These are phyloP conservation scores for Hofmannophila pseudospretella DNA, from an alignment of 2,888 invertebrate genomes.

Conservation along the genomic window DNA sequence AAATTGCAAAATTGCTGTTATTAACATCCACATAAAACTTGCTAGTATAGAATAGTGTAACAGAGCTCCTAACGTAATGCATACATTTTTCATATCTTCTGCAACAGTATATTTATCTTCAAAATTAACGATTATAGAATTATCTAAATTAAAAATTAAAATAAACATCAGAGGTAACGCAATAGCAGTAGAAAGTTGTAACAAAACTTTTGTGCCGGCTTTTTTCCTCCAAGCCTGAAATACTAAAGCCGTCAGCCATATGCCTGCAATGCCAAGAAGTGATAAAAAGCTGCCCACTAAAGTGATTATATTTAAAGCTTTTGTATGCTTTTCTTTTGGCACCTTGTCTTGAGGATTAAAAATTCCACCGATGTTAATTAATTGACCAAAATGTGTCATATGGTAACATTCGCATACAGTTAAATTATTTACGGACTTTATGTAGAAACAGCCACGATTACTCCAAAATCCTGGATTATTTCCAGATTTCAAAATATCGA, in stretches of 20 bases:
- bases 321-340: slow-evolving; percentile 39
- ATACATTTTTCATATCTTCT: slow-evolving; percentile 45
- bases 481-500: slow-evolving; percentile 32
- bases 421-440: slow-evolving; percentile 33
- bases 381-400: slow-evolving; percentile 79
- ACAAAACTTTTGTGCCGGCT: slow-evolving; percentile 80
- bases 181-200: slow-evolving; percentile 80
- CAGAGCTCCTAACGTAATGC: slow-evolving; percentile 78
- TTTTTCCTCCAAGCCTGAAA: slow-evolving; percentile 80
- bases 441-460: slow-evolving; percentile 68
- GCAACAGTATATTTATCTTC: slow-evolving; percentile 31
- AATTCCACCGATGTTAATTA: slow-evolving; percentile 48
- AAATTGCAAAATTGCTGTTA: slow-evolving; percentile 82
- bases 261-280: slow-evolving; percentile 74
- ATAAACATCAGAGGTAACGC: slow-evolving; percentile 76
- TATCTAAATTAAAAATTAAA: slow-evolving; percentile 51
- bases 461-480: slow-evolving; percentile 71
- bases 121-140: slow-evolving; percentile 35
- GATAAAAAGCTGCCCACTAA: slow-evolving; percentile 78
- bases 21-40: slow-evolving; percentile 85
- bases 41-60: slow-evolving; percentile 83
- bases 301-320: slow-evolving; percentile 76
- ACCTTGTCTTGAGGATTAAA: slow-evolving; percentile 18
- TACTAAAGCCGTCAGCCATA: slow-evolving; percentile 76
- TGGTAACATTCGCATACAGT: slow-evolving; percentile 74